These are phyloP conservation scores for Ctenopoma multispine DNA, from an alignment of 2,797 vertebrate genomes.

Conservation along the genomic window DNA sequence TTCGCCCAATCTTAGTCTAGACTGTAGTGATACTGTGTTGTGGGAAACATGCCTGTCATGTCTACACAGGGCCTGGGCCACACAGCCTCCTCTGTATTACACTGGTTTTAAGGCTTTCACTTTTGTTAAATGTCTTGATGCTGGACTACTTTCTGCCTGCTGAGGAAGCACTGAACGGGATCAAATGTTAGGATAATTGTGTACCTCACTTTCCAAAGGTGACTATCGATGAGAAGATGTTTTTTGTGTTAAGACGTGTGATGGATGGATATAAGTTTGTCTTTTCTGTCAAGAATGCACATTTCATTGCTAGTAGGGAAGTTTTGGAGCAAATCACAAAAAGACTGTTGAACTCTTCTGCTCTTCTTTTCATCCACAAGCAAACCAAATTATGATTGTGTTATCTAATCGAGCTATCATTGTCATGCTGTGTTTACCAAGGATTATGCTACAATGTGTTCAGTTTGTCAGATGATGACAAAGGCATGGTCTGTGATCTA, in stretches of 20 bases:
- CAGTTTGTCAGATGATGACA: conserved; percentile 81
- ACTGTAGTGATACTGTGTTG: conserved; percentile 61
- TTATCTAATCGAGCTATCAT: conserved; percentile 70
- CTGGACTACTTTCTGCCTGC: conserved; percentile 57
- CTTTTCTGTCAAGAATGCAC: conserved; percentile 64
- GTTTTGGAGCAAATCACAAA: conserved; percentile 61
- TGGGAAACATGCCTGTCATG: conserved; percentile 66
- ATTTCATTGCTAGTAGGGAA: conserved; percentile 53
- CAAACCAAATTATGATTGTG: conserved; percentile 70
- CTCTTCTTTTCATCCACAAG: conserved; percentile 71
- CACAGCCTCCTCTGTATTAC: conserved; percentile 60
- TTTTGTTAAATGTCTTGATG: conserved; percentile 56
- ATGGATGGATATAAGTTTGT: conserved; percentile 59
- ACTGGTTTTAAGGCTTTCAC: conserved; percentile 61
- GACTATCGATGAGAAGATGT: conserved; percentile 53
- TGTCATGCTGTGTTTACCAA: conserved; percentile 73
- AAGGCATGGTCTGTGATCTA: conserved; percentile 89
- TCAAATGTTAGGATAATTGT: conserved; percentile 53
- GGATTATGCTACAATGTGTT: conserved; percentile 78
- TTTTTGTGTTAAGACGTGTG: conserved; percentile 52
- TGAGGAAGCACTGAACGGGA: conserved; percentile 59
- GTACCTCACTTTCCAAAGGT: conserved; percentile 55
- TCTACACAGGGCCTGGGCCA: conserved; percentile 71
- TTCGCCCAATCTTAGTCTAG: conserved; percentile 56
- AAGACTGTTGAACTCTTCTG: conserved; percentile 69